phyloP scores from a whole-genome alignment of 2,113 vertebrate species.

The Lophura nycthemera region DNA sequence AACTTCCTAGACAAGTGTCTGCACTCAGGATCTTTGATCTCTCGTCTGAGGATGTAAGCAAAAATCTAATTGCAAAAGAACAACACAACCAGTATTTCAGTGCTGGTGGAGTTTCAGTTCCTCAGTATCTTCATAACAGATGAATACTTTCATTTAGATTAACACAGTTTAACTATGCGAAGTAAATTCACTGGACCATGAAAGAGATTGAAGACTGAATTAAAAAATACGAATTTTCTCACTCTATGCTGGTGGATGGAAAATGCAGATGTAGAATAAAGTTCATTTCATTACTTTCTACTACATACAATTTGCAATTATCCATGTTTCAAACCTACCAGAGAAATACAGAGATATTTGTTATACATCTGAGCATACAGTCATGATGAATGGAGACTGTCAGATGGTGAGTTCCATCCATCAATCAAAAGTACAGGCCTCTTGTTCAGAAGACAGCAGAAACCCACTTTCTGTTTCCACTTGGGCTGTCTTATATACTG shows the following conservation, averaged over 20 bases:
- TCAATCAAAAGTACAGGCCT: not conserved
- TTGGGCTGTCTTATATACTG: not conserved
- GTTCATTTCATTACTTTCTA: not conserved
- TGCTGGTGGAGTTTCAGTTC: not conserved
- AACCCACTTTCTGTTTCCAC: not conserved
- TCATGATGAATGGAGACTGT: not conserved
- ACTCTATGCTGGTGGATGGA: not conserved
- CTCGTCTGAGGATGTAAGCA: conserved; percentile 90
- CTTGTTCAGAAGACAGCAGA: not conserved
- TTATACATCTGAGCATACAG: not conserved
- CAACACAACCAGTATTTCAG: conserved; percentile 28
- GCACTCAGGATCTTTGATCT: conserved; percentile 85
- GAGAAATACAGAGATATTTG: not conserved
- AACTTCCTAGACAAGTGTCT: conserved; percentile 96
- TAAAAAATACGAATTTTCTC: not conserved
- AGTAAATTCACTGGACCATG: not conserved
- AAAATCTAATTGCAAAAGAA: conserved; percentile 75
- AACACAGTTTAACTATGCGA: not conserved
- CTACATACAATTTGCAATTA: not conserved
- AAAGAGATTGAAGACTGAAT: not conserved
- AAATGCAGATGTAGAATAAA: not conserved
- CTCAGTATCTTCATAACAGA: not conserved
- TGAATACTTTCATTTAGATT: not conserved
- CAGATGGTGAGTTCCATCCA: not conserved
- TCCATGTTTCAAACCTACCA: not conserved